phyloP scores from a whole-genome alignment of 2,888 invertebrate species.

The Gari tellinella region DNA sequence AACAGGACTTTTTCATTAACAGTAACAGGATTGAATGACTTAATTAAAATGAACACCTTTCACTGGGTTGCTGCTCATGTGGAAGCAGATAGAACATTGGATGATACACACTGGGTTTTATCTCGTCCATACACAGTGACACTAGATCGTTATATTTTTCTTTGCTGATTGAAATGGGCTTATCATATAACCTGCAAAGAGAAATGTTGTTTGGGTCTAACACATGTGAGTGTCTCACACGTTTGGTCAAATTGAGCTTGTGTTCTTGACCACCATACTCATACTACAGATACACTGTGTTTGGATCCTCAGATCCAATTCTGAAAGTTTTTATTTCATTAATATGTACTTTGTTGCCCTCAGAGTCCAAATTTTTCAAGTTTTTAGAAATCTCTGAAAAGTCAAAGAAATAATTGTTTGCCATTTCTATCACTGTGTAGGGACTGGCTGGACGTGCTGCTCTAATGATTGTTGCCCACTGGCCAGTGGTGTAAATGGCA shows the following conservation, averaged over 20 bases:
- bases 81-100: conserved; percentile 5
- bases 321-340: conserved; percentile 8
- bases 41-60: too few species aligned
- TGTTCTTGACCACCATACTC: conserved; percentile 4
- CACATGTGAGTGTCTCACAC: neutral
- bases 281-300: neutral
- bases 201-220: conserved; percentile 1
- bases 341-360: conserved; percentile 12
- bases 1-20: too few species aligned
- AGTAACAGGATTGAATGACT: too few species aligned
- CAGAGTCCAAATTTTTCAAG: conserved; percentile 12
- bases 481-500: conserved; percentile 13
- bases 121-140: conserved; percentile 10
- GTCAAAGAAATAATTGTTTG: conserved; percentile 6
- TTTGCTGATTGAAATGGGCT: conserved; percentile 1
- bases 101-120: conserved; percentile 15
- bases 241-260: conserved; percentile 9
- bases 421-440: conserved; percentile 11
- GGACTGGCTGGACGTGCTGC: conserved; percentile 13
- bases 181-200: conserved; percentile 1
- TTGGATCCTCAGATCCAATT: conserved; percentile 5
- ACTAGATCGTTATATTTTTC: conserved; percentile 19
- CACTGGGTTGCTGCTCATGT: neutral
- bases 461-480: conserved; percentile 25
- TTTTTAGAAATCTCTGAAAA: conserved; percentile 2